Evolutionary conservation across 2,797 vertebrate species (phyloP).

Genomic region (Microcaecilia unicolor): DNA sequence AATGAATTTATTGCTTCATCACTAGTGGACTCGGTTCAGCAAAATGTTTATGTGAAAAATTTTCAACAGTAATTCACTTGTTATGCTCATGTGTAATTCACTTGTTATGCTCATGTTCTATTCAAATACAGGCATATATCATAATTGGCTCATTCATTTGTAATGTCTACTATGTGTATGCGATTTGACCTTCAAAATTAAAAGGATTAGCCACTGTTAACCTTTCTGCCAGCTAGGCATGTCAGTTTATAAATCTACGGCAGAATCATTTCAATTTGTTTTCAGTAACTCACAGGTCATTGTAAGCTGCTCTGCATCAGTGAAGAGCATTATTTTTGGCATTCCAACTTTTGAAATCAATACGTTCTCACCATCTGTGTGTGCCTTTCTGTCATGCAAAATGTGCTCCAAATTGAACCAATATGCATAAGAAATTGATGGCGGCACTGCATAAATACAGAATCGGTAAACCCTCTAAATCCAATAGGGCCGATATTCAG

Average conservation of each 20-base stretch:
- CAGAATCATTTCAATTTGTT: constrained; percentile 14
- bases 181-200: no score
- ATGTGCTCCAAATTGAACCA: constrained; percentile 32
- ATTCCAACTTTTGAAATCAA: constrained; percentile 11
- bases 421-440: constrained; percentile 32
- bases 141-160: no score
- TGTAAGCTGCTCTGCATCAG: not conserved
- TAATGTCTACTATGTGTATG: no score
- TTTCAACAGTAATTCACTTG: no score
- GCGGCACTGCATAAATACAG: constrained; percentile 35
- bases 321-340: constrained; percentile 9
- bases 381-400: constrained; percentile 12
- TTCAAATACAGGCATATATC: no score
- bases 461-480: constrained; percentile 58
- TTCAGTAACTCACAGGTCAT: constrained; percentile 21
- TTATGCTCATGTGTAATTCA: no score
- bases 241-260: constrained; percentile 13
- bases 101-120: no score
- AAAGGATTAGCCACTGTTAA: constrained; percentile 11
- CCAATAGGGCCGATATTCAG: no score
- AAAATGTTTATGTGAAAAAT: no score
- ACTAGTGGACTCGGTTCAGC: no score
- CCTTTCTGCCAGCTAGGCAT: constrained; percentile 4
- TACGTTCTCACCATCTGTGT: not conserved
- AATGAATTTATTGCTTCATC: no score